These are phyloP conservation scores for Felis chaus DNA, from an alignment of 2,113 vertebrate species.

Conservation along the genomic window DNA sequence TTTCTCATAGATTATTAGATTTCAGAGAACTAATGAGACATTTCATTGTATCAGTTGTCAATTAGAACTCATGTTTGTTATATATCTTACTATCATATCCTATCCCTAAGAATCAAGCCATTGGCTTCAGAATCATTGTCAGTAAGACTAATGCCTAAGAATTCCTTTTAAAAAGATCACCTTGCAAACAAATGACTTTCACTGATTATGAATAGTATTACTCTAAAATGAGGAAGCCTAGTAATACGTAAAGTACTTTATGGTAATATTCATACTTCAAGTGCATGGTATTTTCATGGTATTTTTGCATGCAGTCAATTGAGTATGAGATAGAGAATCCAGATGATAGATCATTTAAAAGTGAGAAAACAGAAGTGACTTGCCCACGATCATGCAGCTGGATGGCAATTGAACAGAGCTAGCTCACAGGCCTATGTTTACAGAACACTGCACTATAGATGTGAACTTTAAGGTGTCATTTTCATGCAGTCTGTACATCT, in stretches of 20 bases:
- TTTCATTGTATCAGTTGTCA: conserved; percentile 40
- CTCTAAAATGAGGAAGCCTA: conserved; percentile 45
- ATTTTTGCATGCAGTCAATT: conserved; percentile 26
- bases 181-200: conserved; percentile 73
- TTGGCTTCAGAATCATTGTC: conserved; percentile 37
- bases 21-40: conserved; percentile 35
- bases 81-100: background rate
- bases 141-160: conserved; percentile 15
- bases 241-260: conserved; percentile 65
- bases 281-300: conserved; percentile 34
- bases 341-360: conserved; percentile 25
- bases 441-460: background rate
- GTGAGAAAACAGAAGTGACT: background rate
- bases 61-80: background rate
- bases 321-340: background rate
- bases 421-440: background rate
- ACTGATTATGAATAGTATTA: conserved; percentile 56
- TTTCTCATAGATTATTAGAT: background rate
- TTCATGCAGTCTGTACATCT: background rate
- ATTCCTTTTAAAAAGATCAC: conserved; percentile 62
- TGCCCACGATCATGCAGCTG: background rate
- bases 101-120: background rate
- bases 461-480: background rate
- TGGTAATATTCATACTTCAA: background rate
- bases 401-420: background rate